Evolutionary conservation across 2,888 invertebrate species (phyloP), one percentile per base, ranked within the genome.

Genomic region (Entomobrya multifasciata): DNA sequence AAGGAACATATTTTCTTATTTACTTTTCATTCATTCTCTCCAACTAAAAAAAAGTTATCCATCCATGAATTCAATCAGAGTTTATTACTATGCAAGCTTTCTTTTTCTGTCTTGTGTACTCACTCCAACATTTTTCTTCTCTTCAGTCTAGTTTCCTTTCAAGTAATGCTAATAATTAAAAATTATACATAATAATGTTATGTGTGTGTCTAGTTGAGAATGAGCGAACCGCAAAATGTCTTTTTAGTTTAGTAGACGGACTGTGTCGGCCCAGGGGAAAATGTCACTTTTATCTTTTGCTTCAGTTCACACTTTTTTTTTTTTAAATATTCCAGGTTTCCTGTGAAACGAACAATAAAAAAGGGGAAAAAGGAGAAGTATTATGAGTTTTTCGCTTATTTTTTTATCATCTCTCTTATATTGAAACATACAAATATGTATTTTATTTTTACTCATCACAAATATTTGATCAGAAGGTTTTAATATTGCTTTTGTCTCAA

Each of bases 51-150:
- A n/a, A n/a, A n/a, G n/a, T n/a, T n/a, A 57, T 25, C 57, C 57
- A 57, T 11, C n/a, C 20, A 57, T 25, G 25, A 57, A 8, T 55
- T 55, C 55, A 55, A 57, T 57, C 57, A 57, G 22, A 57, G 57
- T 8, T 25, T n/a, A n/a, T n/a, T n/a, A n/a, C n/a, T n/a, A n/a
- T n/a, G n/a, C n/a, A n/a, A n/a, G n/a, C n/a, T n/a, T n/a, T n/a
- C n/a, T n/a, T n/a, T n/a, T n/a, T n/a, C n/a, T n/a, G n/a, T n/a
- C n/a, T n/a, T n/a, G n/a, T n/a, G n/a, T n/a, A n/a, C n/a, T n/a
- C 47, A 15, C 47, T 47, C 47, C 47, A 11, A 47, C 47, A 15
- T n/a, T n/a, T n/a, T n/a, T n/a, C n/a, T 47, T 47, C n/a, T n/a
- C n/a, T 47, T 47, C 47, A 47, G 10, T 10, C 10, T n/a, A 47